Base-by-base conservation (phyloP, 2,888 invertebrate genomes). In the Ophion obscuratus region DNA sequence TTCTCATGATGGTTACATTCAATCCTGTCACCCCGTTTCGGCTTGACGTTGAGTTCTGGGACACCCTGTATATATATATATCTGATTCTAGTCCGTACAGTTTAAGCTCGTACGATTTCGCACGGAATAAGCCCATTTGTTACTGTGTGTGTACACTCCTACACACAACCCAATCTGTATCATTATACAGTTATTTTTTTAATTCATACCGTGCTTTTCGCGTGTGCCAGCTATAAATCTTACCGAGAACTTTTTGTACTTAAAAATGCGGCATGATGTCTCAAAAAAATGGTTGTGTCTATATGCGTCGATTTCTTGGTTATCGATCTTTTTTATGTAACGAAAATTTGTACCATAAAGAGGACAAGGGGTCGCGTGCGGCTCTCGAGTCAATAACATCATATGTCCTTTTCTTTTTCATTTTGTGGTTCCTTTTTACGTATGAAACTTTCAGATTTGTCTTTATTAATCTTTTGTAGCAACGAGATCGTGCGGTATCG, bases 11-110 rank as follows among this genome's bases (percentile, higher is more conserved):
- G n/a, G n/a, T n/a, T n/a, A n/a, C n/a, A n/a, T n/a, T n/a, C n/a
- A n/a, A n/a, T n/a, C n/a, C n/a, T n/a, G n/a, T n/a, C n/a, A n/a
- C n/a, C n/a, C n/a, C n/a, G n/a, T n/a, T n/a, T n/a, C n/a, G n/a
- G n/a, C n/a, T n/a, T n/a, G n/a, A n/a, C n/a, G n/a, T n/a, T n/a
- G n/a, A n/a, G n/a, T n/a, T n/a, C n/a, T n/a, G n/a, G n/a, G n/a
- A n/a, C n/a, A n/a, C n/a, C n/a, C n/a, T 44, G 4, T 44, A 44
- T 24, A 53, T 27, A 9, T 70, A 87, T 84, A 89, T 89, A 90
- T 86, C 88, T 85, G 88, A 91, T 83, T 90, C 93, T 93, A 93
- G 92, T 92, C 93, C 89, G 87, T 90, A 89, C 80, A 88, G 77
- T 86, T 89, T 90, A 89, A 87, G 86, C 76, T 84, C 83, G 70